Conservation (phyloP, 2,888 invertebrate species). For the Lasioglossum morio region DNA sequence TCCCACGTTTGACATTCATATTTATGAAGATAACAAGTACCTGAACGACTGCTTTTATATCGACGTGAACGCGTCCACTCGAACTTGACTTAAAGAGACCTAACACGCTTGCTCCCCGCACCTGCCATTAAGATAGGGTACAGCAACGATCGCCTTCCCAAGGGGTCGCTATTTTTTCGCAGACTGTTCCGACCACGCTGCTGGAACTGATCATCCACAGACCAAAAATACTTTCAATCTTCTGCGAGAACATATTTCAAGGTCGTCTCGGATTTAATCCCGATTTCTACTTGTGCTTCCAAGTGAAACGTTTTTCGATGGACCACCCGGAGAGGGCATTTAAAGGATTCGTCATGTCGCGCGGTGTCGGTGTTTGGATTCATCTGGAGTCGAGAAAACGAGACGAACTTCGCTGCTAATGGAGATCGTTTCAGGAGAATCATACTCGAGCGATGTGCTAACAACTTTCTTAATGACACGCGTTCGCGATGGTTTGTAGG, state of each 20-base stretch:
- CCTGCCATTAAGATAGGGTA: background rate
- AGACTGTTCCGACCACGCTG: background rate
- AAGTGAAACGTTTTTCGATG: background rate
- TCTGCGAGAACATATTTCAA: background rate
- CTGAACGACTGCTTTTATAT: background rate
- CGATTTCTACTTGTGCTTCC: background rate
- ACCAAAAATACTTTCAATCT: background rate
- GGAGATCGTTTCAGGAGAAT: background rate
- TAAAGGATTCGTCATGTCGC: background rate
- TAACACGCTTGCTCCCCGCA: background rate
- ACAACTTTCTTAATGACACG: background rate
- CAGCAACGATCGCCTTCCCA: background rate
- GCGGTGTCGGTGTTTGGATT: background rate
- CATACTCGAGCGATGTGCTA: background rate
- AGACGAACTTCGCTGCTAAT: background rate
- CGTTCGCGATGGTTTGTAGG: background rate
- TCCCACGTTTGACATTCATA: conserved; percentile 74
- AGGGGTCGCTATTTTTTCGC: background rate
- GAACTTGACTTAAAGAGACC: background rate
- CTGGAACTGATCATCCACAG: background rate
- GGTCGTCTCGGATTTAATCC: background rate
- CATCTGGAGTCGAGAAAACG: background rate
- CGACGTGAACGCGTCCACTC: conserved; percentile 18
- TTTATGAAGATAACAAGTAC: conserved; percentile 55
- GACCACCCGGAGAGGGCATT: background rate